These are phyloP conservation scores for Scomber colias DNA, from an alignment of 2,113 vertebrate species.

Conservation along the genomic window DNA sequence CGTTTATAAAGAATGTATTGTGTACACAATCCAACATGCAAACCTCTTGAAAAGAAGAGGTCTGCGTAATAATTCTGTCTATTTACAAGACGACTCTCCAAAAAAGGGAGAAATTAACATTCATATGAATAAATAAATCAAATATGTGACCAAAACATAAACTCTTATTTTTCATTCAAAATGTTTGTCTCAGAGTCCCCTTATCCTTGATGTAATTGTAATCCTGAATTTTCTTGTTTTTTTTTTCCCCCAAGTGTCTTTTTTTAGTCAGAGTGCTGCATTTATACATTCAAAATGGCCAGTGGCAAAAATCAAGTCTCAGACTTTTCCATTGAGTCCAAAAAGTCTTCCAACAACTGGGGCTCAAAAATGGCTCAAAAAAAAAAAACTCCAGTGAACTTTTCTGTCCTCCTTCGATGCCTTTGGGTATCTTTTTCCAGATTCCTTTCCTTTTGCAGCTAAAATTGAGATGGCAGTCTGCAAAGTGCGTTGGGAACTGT, in stretches of 20 bases:
- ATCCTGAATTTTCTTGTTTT: constrained; percentile 2
- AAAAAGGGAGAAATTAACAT: constrained; percentile 83
- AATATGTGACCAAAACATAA: constrained; percentile 62
- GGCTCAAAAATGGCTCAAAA: constrained; percentile 36
- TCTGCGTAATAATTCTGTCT: constrained; percentile 70
- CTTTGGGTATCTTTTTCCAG: constrained; percentile 5
- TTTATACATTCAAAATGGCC: constrained; percentile 52
- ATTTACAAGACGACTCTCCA: constrained; percentile 83
- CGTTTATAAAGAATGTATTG: constrained; percentile 49
- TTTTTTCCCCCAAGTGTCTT: background rate
- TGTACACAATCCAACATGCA: constrained; percentile 58
- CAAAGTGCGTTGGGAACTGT: constrained; percentile 27
- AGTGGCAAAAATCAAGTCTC: constrained; percentile 41
- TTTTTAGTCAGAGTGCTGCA: constrained; percentile 30
- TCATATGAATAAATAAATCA: constrained; percentile 83
- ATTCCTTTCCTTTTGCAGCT: constrained; percentile 27
- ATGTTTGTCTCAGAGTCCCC: constrained; percentile 3
- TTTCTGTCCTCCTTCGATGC: constrained; percentile 11
- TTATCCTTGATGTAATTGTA: constrained; percentile 8
- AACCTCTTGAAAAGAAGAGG: constrained; percentile 83
- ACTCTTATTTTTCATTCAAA: constrained; percentile 33
- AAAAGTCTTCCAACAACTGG: constrained; percentile 9
- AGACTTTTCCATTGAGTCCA: constrained; percentile 13
- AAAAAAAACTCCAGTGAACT: background rate
- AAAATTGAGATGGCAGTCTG: constrained; percentile 23